phyloP scores from a whole-genome alignment of 2,888 invertebrate genomes.

The Eilema depressum region DNA sequence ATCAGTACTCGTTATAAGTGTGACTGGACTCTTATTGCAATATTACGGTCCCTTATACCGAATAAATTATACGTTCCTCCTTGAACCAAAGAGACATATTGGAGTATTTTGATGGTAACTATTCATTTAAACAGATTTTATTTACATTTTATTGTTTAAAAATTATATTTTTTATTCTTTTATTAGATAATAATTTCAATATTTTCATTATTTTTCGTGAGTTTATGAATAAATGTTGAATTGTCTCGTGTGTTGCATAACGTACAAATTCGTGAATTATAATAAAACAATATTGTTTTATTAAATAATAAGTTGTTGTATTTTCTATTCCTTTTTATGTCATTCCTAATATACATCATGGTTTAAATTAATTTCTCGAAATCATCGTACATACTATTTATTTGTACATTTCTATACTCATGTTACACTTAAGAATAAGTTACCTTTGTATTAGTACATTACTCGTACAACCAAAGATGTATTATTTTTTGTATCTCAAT shows the following conservation, averaged over 20 bases:
- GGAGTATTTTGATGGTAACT: not conserved
- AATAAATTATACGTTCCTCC: not conserved
- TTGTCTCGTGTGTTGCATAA: not conserved
- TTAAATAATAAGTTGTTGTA: not conserved
- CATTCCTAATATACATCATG: not conserved
- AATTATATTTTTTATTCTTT: not conserved
- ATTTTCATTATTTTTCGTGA: not conserved
- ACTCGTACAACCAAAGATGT: slow-evolving; percentile 39
- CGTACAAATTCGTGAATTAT: not conserved
- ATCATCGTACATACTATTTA: not conserved
- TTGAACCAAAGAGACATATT: not conserved
- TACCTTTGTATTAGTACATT: not conserved
- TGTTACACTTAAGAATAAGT: slow-evolving; percentile 10
- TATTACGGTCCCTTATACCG: not conserved
- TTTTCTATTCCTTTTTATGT: not conserved
- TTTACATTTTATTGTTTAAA: not conserved
- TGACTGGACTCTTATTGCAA: not conserved
- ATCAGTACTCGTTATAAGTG: not conserved
- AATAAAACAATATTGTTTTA: not conserved
- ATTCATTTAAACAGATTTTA: not conserved
- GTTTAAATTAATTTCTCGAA: not conserved
- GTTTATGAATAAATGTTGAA: not conserved
- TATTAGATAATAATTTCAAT: not conserved
- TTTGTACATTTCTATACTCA: not conserved
- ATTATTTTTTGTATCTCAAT: slow-evolving; percentile 28